Percentiles rank a stretch among this genome's conserved stretches.
Evolutionary conservation across 2,797 vertebrate genomes (phyloP).

Genomic region (Halcyon leucocephala): DNA sequence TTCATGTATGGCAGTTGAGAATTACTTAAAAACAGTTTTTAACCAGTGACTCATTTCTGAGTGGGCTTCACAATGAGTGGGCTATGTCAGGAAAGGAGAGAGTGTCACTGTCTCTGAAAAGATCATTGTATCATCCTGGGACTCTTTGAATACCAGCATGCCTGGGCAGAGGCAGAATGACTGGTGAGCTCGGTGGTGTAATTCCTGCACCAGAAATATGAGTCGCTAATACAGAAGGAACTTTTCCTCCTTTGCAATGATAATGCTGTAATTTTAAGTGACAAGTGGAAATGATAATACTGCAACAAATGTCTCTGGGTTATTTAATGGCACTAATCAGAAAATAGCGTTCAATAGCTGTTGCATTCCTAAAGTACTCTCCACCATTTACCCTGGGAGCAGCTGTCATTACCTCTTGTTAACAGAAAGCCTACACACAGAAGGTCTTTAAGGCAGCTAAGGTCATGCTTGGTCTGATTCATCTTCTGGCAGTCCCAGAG

Average conservation of each 20-base stretch:
- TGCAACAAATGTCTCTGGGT: background rate
- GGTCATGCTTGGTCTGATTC: background rate
- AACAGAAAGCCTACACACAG: background rate
- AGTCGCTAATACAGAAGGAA: background rate
- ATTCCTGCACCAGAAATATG: background rate
- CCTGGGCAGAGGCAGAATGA: background rate
- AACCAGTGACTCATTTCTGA: constrained; percentile 19
- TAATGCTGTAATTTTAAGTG: background rate
- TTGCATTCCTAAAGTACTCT: background rate
- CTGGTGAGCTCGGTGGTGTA: background rate
- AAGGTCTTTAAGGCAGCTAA: background rate
- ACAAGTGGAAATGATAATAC: background rate
- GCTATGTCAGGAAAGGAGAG: background rate
- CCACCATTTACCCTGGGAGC: background rate
- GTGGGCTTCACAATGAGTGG: background rate
- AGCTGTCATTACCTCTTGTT: background rate
- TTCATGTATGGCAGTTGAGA: background rate
- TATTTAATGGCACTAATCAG: constrained; percentile 10
- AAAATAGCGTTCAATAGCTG: background rate
- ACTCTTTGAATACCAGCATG: background rate
- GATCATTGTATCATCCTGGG: background rate
- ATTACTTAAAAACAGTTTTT: constrained; percentile 15
- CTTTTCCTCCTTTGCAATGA: background rate
- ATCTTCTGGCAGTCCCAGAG: background rate
- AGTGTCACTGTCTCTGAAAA: background rate